Evolutionary conservation across 2,888 invertebrate species (phyloP).

Genomic region (Pelosia muscerda): DNA sequence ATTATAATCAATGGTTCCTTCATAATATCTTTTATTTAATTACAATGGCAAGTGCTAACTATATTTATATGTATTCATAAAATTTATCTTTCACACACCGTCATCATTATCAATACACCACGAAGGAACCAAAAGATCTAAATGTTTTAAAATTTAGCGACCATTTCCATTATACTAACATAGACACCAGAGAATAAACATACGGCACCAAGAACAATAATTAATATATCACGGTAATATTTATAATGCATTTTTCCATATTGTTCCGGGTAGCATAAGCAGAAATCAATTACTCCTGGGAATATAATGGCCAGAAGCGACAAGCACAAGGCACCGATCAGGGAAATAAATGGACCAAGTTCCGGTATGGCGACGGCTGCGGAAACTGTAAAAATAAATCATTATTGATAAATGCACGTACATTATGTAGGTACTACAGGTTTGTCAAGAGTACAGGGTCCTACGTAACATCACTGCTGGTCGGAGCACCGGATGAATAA

Average conservation of each 20-base stretch:
- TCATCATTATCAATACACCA: neutral
- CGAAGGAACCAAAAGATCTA: neutral
- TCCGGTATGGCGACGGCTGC: conserved; percentile 89
- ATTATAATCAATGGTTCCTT: neutral
- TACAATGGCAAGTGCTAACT: neutral
- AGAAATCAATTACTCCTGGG: conserved; percentile 88
- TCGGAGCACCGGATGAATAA: too few species aligned
- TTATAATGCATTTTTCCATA: conserved; percentile 29
- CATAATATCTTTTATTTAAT: neutral
- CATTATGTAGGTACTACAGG: too few species aligned
- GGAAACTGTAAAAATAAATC: conserved; percentile 9
- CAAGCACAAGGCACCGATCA: conserved; percentile 95
- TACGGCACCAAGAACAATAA: neutral
- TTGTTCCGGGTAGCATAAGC: conserved; percentile 69
- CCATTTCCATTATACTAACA: conserved; percentile 13
- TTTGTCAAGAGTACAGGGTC: too few species aligned
- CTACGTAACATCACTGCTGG: too few species aligned
- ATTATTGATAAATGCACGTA: too few species aligned
- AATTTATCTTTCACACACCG: neutral
- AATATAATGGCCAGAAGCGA: conserved; percentile 94
- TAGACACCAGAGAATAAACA: conserved; percentile 16
- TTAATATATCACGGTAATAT: conserved; percentile 8
- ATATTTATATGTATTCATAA: too few species aligned
- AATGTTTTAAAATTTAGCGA: neutral
- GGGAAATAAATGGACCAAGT: conserved; percentile 91